phyloP scores from a whole-genome alignment of 2,113 vertebrate genomes.

The Sigmodon hispidus region DNA sequence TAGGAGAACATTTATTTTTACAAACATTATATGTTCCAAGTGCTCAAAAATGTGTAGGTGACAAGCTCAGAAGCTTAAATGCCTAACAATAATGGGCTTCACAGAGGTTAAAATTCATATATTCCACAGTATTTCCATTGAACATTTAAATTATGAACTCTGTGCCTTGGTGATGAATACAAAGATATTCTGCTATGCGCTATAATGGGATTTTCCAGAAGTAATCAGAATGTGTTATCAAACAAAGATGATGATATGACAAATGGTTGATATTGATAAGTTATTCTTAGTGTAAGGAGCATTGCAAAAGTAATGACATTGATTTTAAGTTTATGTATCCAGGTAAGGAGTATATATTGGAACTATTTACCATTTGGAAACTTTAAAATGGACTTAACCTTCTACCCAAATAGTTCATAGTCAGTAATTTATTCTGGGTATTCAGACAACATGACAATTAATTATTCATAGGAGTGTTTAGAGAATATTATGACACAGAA shows the following conservation, averaged over 20 bases:
- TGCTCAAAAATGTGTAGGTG: not conserved
- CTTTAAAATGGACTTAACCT: not conserved
- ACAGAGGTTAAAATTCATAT: not conserved
- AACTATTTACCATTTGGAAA: constrained; percentile 5
- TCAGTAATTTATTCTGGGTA: constrained; percentile 48
- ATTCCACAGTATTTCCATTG: not conserved
- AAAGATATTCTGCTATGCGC: constrained; percentile 64
- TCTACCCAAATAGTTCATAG: constrained; percentile 22
- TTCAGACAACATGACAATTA: not conserved
- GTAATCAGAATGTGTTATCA: constrained; percentile 81
- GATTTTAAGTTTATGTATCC: not conserved
- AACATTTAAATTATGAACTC: constrained; percentile 33
- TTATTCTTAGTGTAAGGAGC: constrained; percentile 39
- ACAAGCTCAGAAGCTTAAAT: not conserved
- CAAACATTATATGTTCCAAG: not conserved
- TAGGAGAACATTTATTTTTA: not conserved
- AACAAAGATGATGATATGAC: constrained; percentile 73
- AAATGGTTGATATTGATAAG: constrained; percentile 56
- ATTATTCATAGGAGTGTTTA: not conserved
- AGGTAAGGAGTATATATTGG: not conserved
- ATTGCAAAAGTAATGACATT: not conserved
- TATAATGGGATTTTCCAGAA: constrained; percentile 70
- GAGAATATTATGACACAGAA: not conserved
- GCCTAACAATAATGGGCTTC: not conserved
- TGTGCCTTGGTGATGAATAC: constrained; percentile 65